Percentiles rank a stretch among this genome's conserved stretches.
Conservation (phyloP, 2,888 invertebrate genomes). For the Dasypogon diadema region DNA sequence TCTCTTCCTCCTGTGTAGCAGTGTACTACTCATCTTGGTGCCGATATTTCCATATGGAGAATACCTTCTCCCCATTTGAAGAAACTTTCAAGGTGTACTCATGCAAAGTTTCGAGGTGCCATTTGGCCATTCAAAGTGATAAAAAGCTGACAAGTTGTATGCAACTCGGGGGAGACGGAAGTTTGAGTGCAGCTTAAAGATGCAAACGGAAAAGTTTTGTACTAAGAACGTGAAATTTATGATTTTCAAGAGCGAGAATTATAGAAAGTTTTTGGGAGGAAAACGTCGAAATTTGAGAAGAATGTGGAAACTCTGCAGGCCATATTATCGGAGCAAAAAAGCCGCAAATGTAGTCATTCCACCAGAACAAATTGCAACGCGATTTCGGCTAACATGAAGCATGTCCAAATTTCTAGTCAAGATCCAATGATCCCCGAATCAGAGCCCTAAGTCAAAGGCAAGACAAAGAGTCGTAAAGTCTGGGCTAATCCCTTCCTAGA, state of each 20-base stretch:
- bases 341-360: background rate
- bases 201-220: constrained; percentile 41
- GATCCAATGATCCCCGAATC: background rate
- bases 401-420: constrained; percentile 21
- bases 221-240: constrained; percentile 19
- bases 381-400: background rate
- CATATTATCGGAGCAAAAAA: background rate
- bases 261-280: no score
- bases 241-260: constrained; percentile 7
- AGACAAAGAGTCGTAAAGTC: constrained; percentile 45
- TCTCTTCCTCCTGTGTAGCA: background rate
- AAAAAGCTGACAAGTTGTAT: constrained; percentile 46
- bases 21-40: background rate
- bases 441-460: background rate
- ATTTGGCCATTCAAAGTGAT: constrained; percentile 44
- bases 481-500: constrained; percentile 41
- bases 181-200: constrained; percentile 47
- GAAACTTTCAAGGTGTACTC: constrained; percentile 48
- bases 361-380: background rate
- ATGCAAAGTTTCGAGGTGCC: constrained; percentile 50
- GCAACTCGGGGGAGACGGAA: constrained; percentile 36
- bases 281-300: no score
- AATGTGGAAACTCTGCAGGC: no score
- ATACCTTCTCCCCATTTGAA: background rate
- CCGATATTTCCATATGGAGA: background rate